Percentiles rank a stretch among this genome's conserved stretches.
Conservation (phyloP, 2,113 vertebrate genomes). For the Percopsis transmontana region DNA sequence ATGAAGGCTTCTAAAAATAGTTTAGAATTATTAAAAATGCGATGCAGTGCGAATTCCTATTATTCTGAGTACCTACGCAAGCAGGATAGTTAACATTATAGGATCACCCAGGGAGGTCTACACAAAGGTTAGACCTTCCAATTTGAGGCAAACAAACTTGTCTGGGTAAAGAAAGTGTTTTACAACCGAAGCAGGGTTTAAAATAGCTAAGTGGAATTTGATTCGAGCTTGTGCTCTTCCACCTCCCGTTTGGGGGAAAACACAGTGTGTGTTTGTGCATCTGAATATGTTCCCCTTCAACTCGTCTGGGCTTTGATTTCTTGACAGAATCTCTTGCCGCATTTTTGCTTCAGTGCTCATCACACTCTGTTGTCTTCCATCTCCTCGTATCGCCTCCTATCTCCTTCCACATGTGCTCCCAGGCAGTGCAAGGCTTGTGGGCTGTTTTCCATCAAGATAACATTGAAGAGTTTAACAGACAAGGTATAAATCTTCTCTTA, state of each 20-base stretch:
- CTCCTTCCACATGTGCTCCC: slow-evolving; percentile 73
- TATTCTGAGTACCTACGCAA: slow-evolving; percentile 12
- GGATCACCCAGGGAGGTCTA: slow-evolving; percentile 51
- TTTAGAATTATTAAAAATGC: slow-evolving; percentile 5
- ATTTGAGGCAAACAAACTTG: slow-evolving; percentile 42
- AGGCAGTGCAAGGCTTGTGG: slow-evolving; percentile 63
- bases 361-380: slow-evolving; percentile 72
- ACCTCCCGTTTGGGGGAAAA: slow-evolving; percentile 61
- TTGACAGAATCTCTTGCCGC: slow-evolving; percentile 76
- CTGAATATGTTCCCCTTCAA: slow-evolving; percentile 73
- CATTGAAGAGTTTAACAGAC: slow-evolving; percentile 66
- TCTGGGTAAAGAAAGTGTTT: slow-evolving; percentile 30
- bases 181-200: slow-evolving; percentile 54
- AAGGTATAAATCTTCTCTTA: slow-evolving; percentile 59
- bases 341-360: slow-evolving; percentile 78
- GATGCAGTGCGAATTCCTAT: background rate
- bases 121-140: slow-evolving; percentile 30
- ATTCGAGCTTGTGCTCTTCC: slow-evolving; percentile 58
- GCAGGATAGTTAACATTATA: slow-evolving; percentile 27
- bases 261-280: slow-evolving; percentile 68
- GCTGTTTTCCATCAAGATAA: slow-evolving; percentile 73
- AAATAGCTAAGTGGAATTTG: slow-evolving; percentile 62
- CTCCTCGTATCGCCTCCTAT: slow-evolving; percentile 74
- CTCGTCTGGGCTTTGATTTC: slow-evolving; percentile 80
- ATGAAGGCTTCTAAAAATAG: background rate